phyloP scores from a whole-genome alignment of 1,140 invertebrate species.

The Venturia canescens region DNA sequence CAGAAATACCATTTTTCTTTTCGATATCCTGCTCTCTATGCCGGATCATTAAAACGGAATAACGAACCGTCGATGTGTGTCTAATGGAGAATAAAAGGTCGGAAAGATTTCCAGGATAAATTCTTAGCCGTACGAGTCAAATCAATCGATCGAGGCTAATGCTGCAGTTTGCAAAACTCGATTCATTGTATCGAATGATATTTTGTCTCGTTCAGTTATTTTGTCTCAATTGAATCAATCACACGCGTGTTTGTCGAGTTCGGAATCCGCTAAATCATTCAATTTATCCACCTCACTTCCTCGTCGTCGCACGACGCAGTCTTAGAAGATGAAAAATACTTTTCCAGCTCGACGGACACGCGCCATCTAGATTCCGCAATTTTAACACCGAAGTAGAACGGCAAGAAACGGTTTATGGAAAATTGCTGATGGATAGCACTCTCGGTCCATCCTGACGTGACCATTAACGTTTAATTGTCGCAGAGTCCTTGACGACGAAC shows the following conservation, averaged over 20 bases:
- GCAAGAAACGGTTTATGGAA: background rate
- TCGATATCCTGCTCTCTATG: background rate
- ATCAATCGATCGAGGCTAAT: background rate
- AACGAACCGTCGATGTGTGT: background rate
- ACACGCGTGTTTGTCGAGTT: too few species aligned
- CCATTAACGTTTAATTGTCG: background rate
- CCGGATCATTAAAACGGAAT: background rate
- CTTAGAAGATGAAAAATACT: too few species aligned
- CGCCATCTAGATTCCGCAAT: background rate
- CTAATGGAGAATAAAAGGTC: background rate
- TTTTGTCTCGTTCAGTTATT: too few species aligned
- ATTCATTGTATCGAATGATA: too few species aligned
- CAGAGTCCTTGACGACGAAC: background rate
- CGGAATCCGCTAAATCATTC: too few species aligned
- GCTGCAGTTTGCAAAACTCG: background rate
- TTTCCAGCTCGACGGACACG: too few species aligned
- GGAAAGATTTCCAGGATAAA: background rate
- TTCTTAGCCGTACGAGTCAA: background rate
- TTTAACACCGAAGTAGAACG: background rate
- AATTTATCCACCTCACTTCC: too few species aligned
- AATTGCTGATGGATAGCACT: slow-evolving; percentile 1
- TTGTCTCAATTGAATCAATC: too few species aligned
- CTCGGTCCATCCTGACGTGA: background rate
- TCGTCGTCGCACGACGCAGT: too few species aligned
- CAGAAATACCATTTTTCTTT: slow-evolving; percentile 18